Base-by-base conservation (phyloP, 1,140 invertebrate species). In the Capitella teleta region DNA sequence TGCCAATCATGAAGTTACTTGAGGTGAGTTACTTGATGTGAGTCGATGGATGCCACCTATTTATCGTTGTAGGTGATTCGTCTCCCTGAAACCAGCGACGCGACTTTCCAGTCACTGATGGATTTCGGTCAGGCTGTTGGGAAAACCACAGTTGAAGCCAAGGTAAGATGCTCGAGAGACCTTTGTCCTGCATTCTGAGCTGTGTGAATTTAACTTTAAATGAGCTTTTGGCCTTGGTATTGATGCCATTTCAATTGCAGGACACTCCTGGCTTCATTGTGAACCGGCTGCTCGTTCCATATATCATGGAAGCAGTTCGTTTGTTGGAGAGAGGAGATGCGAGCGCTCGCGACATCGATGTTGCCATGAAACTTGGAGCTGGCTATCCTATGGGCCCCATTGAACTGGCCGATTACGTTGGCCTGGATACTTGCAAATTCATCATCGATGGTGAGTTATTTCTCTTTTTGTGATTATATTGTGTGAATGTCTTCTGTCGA, bases 191-290 rank as follows among this genome's bases (percentile, higher is more conserved):
- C n/a, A n/a, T n/a, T n/a, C n/a, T n/a, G n/a, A n/a, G n/a, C n/a
- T n/a, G n/a, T n/a, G n/a, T n/a, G n/a, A n/a, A n/a, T n/a, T n/a
- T n/a, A n/a, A n/a, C n/a, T n/a, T n/a, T n/a, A n/a, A n/a, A n/a
- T n/a, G n/a, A n/a, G n/a, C n/a, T n/a, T n/a, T n/a, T n/a, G 32
- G 10, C 8, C 25, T 40, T 19, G 8, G n/a, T n/a, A n/a, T n/a
- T n/a, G n/a, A n/a, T n/a, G n/a, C n/a, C n/a, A n/a, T n/a, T n/a
- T n/a, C n/a, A n/a, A n/a, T 19, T 10, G 2, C 45, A 78, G 74
- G 87, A 90, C 65, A 89, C 85, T 0, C 85, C 85, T 25, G 82
- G 84, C 50, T 90, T 91, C 67, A 84, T 91, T 57, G 87, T 91
- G 2, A 91, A 91, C 63, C 70, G 86, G 48, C 72, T 91, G 10